Percentiles rank a stretch among this genome's conserved stretches.
These are phyloP conservation scores for Dryadula phaetusa DNA, from an alignment of 2,888 invertebrate genomes.

Conservation along the genomic window DNA sequence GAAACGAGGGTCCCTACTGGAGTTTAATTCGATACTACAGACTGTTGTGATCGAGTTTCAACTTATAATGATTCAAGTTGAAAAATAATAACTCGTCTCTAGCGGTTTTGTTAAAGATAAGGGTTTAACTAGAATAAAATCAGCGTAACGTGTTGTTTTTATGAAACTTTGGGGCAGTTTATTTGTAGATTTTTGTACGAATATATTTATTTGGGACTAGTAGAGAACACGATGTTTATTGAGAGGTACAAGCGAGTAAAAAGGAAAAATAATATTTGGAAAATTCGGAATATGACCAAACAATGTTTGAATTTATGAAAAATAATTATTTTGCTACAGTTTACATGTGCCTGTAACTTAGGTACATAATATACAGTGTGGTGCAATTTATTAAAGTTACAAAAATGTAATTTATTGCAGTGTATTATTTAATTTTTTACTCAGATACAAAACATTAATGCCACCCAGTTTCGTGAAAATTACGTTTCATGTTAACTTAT, in stretches of 20 bases:
- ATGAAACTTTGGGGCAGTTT: background rate
- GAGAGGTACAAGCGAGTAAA: too few species aligned
- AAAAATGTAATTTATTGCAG: background rate
- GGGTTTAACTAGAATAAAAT: constrained; percentile 9
- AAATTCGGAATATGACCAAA: background rate
- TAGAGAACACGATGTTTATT: too few species aligned
- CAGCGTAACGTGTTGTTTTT: background rate
- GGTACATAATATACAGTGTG: background rate
- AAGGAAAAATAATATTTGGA: too few species aligned
- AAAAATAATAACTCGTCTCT: constrained; percentile 42
- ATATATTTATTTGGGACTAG: too few species aligned
- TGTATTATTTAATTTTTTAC: constrained; percentile 14
- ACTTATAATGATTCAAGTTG: constrained; percentile 44
- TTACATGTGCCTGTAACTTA: background rate
- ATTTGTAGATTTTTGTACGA: too few species aligned
- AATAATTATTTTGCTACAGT: background rate
- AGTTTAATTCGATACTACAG: constrained; percentile 48
- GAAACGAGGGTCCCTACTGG: constrained; percentile 47
- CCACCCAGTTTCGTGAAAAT: constrained; percentile 47
- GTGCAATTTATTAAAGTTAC: background rate
- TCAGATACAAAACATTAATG: constrained; percentile 39
- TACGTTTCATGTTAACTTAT: constrained; percentile 48
- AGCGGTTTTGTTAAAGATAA: constrained; percentile 22
- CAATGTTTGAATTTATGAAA: background rate
- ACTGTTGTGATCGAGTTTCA: constrained; percentile 46